A percentile compares a stretch with the other conserved stretches of the same genome.
Conservation (phyloP, 2,797 vertebrate genomes). For the Hipposideros larvatus region DNA sequence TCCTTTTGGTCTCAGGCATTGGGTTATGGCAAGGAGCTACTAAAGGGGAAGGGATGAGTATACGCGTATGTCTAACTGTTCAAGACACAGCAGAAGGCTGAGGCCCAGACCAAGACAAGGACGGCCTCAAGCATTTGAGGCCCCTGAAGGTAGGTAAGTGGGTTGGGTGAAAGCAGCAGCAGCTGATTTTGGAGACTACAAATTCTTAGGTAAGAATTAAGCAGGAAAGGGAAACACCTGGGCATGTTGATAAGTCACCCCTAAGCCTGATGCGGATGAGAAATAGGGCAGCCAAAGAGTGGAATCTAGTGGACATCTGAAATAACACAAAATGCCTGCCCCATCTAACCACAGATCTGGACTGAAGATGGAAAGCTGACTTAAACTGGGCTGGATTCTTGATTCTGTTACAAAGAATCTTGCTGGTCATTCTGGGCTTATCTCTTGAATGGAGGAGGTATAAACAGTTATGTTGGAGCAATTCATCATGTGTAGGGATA, state of each 20-base stretch:
- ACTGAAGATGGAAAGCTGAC: slow-evolving; percentile 44
- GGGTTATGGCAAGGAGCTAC: neutral
- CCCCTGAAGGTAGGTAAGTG: neutral
- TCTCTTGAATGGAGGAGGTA: neutral
- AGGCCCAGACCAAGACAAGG: neutral
- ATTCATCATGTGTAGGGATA: neutral
- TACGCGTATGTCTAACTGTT: neutral
- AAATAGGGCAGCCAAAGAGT: neutral
- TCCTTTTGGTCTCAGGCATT: slow-evolving; percentile 43
- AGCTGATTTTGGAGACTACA: neutral
- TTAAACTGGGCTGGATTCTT: slow-evolving; percentile 32
- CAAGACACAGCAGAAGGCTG: neutral
- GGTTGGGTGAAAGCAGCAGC: neutral
- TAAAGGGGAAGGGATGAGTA: neutral
- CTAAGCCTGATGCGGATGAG: neutral
- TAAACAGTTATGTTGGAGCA: slow-evolving; percentile 30
- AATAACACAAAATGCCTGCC: neutral
- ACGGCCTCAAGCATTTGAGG: neutral
- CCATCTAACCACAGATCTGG: neutral
- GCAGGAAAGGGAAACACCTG: slow-evolving; percentile 44
- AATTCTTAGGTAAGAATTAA: slow-evolving; percentile 35
- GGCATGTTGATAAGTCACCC: neutral
- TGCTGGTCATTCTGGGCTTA: neutral
- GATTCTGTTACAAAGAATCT: slow-evolving; percentile 8
- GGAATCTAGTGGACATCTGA: neutral